phyloP scores from a whole-genome alignment of 2,888 invertebrate species.

The Cheilosia impressa region DNA sequence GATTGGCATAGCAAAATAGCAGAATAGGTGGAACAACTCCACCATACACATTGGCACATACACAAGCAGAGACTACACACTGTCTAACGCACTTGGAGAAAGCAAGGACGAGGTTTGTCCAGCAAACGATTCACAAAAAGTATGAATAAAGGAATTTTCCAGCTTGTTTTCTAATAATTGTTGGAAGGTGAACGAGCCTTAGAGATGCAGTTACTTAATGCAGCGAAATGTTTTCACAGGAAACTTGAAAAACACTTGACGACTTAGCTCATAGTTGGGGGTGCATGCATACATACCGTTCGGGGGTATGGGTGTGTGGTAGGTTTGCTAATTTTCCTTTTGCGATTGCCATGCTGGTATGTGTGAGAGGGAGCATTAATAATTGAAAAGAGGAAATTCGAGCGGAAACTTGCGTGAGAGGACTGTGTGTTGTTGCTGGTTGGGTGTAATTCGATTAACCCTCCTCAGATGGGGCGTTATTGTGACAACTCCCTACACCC shows the following conservation, averaged over 20 bases:
- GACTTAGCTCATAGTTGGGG: background rate
- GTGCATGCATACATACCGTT: conserved; percentile 11
- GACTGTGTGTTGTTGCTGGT: conserved; percentile 2
- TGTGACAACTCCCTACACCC: conserved; percentile 1
- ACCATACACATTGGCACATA: conserved; percentile 46
- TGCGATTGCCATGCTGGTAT: background rate
- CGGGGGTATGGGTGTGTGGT: conserved; percentile 2
- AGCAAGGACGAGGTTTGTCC: conserved; percentile 21
- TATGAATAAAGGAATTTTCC: background rate
- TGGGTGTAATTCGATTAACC: conserved; percentile 50
- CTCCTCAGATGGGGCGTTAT: conserved; percentile 41
- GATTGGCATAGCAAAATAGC: conserved; percentile 57
- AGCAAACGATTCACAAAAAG: background rate
- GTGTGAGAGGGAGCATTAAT: conserved; percentile 28
- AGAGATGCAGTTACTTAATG: background rate
- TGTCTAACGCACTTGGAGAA: conserved; percentile 60
- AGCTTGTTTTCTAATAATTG: background rate
- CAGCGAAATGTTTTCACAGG: background rate
- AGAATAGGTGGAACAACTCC: conserved; percentile 33
- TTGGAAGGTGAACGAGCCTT: background rate
- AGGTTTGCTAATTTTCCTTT: conserved; percentile 25
- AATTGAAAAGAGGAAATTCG: conserved; percentile 32
- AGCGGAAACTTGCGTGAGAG: conserved; percentile 64
- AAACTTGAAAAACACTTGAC: background rate
- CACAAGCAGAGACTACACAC: conserved; percentile 49